Conservation (phyloP, 2,113 vertebrate species). For the Tiliqua scincoides region DNA sequence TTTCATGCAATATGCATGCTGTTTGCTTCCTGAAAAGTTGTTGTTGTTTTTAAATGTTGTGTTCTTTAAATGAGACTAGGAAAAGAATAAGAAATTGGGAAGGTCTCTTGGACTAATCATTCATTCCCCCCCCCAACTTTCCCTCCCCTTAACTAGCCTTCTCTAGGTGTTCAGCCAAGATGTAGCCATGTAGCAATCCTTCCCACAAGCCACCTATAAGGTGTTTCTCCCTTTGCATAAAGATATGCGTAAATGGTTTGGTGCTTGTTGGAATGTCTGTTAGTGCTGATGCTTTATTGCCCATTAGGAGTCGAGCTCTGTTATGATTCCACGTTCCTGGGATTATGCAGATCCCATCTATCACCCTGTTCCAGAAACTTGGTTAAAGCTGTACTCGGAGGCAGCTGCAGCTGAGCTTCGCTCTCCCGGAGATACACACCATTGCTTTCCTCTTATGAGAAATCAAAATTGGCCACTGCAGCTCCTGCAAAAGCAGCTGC, state of each 20-base stretch:
- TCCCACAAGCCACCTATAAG: rapidly evolving
- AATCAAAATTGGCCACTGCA: slow-evolving; percentile 62
- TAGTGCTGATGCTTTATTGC: background rate
- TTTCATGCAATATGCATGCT: slow-evolving; percentile 73
- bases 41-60: background rate
- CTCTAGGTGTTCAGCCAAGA: slow-evolving; percentile 11
- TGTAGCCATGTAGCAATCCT: background rate
- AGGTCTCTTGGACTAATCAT: background rate
- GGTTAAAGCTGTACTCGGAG: slow-evolving; percentile 39
- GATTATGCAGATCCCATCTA: slow-evolving; percentile 36
- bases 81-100: slow-evolving; percentile 25
- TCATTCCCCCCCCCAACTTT: slow-evolving; percentile 3
- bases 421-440: slow-evolving; percentile 19
- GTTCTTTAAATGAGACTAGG: slow-evolving; percentile 55
- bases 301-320: background rate
- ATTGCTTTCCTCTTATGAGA: slow-evolving; percentile 57
- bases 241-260: background rate
- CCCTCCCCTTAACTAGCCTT: slow-evolving; percentile 24
- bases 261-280: background rate
- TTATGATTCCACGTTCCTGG: background rate
- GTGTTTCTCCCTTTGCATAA: background rate
- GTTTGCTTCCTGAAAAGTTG: slow-evolving; percentile 63
- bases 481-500: slow-evolving; percentile 68
- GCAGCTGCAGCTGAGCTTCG: slow-evolving; percentile 66
- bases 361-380: slow-evolving; percentile 36